Conservation (phyloP, 2,888 invertebrate genomes). For the Drosophila planitibia region DNA sequence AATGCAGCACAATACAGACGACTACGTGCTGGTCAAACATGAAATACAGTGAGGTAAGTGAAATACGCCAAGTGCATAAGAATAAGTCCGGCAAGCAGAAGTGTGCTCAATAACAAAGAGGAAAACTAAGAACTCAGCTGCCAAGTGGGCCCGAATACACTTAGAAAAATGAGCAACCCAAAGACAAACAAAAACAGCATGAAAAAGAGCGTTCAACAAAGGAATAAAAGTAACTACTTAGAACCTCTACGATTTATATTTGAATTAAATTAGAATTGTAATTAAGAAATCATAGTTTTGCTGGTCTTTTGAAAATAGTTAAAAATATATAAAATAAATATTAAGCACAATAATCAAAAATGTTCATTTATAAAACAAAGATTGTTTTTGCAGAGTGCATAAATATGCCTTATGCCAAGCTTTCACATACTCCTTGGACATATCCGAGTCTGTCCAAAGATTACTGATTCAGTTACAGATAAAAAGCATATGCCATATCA, state of each 20-base stretch:
- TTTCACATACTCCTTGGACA: background rate
- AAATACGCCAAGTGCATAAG: constrained; percentile 60
- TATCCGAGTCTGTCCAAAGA: background rate
- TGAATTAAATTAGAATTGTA: background rate
- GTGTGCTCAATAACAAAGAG: background rate
- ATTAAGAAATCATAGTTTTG: background rate
- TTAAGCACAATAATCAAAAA: background rate
- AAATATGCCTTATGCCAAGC: background rate
- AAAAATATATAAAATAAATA: background rate
- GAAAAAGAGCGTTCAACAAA: too few relatives aligned
- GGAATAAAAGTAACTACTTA: background rate
- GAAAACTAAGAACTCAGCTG: background rate
- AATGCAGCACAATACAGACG: constrained; percentile 42
- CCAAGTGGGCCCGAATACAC: background rate
- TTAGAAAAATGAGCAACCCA: background rate
- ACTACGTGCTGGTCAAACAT: constrained; percentile 68
- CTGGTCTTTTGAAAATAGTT: background rate
- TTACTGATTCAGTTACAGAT: constrained; percentile 4
- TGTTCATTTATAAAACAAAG: background rate
- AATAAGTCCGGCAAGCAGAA: constrained; percentile 10
- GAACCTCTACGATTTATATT: background rate
- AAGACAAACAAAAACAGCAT: background rate
- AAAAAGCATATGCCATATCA: constrained; percentile 44
- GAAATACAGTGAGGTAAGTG: constrained; percentile 62
- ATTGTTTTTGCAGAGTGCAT: background rate